Evolutionary conservation across 1,140 invertebrate species (phyloP), one percentile per base, ranked within the genome.

Genomic region (Drosophila rufa): DNA sequence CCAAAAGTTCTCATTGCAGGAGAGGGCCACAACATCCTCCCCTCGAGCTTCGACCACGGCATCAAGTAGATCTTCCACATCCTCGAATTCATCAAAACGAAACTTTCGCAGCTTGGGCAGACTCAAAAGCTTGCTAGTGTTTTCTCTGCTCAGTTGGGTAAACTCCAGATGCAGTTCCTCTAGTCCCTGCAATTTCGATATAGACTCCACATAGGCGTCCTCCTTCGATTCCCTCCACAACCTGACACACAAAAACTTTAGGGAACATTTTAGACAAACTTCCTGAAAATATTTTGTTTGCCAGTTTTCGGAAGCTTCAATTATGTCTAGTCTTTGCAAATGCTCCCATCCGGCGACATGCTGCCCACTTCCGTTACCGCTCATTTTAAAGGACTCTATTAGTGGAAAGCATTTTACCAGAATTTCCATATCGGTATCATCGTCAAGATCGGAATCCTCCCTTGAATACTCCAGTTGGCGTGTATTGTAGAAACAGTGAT

Each of bases 1-100:
- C 38, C 40, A 75, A 59, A 76, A 58, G 36, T 56, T 59, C 2
- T 76, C 74, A 8, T 75, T 66, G 27, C 62, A 75, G 0, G 47
- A 47, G 8, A 64, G 33, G 2, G 46, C 40, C 0, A 59, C 19
- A 25, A 76, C 56, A 43, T 76, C 71, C 19, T 27, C 1, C 9
- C 61, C 60, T 1, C 73, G 53, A 5, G 43, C 3, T 45, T 58
- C 17, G n/a, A 0, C n/a, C n/a, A 59, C 30, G 17, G 5, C 19
- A 3, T n/a, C 11, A 9, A 77, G 9, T 0, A 53, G 25, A 9
- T 46, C 27, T 0, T 59, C 27, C 19, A 40, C 48, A 15, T 58
- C 25, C 22, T 67, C 43, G 4, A 57, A 46, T 12, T 76, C 40
- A 15, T 69, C 46, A 17, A 76, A 7, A 4, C 71, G 47, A 15